Base-by-base conservation (phyloP, 2,888 invertebrate species). In the Blera fallax region DNA sequence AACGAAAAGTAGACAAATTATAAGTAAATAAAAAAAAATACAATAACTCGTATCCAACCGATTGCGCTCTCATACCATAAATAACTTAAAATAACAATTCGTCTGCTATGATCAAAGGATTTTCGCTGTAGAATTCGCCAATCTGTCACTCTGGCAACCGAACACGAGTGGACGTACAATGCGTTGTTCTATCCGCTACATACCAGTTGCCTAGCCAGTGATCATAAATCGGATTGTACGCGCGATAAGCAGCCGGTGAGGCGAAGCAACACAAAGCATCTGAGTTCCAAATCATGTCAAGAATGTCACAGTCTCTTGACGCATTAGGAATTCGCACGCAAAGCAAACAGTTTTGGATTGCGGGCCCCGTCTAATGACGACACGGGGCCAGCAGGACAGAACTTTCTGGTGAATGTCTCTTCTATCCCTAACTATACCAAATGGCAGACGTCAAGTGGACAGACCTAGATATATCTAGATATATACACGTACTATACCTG, bases 91-190 rank as follows among this genome's bases (percentile, higher is more conserved):
- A 80, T 76, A 80, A 76, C 85, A 85, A 85, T 85, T 81, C 77
- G 81, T 85, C 85, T 72, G 83, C 34, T 80, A 80, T 80, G 85
- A 85, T 85, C 85, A 85, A 85, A 85, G 81, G 50, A 70, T 85
- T 77, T 81, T 77, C 67, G 34, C 52, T 67, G n/a, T 48, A 81
- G 70, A 85, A 81, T 85, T 85, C 70, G 76, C 81, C 70, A 81
- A 81, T 85, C 69, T 81, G 81, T 85, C 85, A 85, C 76, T 81
- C 81, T 60, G 45, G 43, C 73, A 78, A 83, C 54, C 58, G 65
- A 34, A 58, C 43, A 50, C 64, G 32, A 56, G 48, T 67, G 34
- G 11, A 37, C 10, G 24, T 79, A 50, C 52, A 60, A 69, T 65
- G 65, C 58, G 32, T 72, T 58, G 50, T 24, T 58, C 50, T 65